Conservation (phyloP, 1,140 invertebrate species). For the Micrasema longulum region DNA sequence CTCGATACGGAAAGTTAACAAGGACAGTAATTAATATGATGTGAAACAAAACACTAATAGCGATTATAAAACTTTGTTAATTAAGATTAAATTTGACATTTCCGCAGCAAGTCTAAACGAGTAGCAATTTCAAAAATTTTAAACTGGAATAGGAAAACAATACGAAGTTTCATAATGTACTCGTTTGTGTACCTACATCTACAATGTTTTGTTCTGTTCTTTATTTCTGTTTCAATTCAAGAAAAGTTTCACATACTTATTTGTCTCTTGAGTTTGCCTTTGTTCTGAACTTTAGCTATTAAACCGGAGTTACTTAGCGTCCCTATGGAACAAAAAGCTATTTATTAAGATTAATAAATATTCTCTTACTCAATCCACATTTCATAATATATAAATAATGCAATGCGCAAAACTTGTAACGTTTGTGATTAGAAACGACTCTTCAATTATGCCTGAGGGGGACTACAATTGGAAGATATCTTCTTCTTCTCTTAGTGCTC, state of each 20-base stretch:
- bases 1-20: no score
- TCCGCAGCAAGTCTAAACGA: background rate
- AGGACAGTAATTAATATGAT: no score
- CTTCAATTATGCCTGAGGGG: no score
- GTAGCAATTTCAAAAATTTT: background rate
- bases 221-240: slow-evolving; percentile 36
- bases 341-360: slow-evolving; percentile 46
- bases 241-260: slow-evolving; percentile 36
- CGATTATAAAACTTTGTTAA: no score
- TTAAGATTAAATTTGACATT: background rate
- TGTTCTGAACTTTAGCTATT: slow-evolving; percentile 47
- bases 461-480: no score
- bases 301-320: slow-evolving; percentile 48
- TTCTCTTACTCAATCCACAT: background rate
- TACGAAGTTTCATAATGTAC: slow-evolving; percentile 19
- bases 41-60: no score
- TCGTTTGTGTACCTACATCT: background rate
- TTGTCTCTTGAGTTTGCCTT: slow-evolving; percentile 38
- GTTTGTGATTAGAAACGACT: no score
- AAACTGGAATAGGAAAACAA: slow-evolving; percentile 20
- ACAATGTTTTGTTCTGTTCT: slow-evolving; percentile 21
- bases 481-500: no score
- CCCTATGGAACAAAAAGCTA: slow-evolving; percentile 35
- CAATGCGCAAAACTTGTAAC: no score
- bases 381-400: no score